Conservation (phyloP, 2,113 vertebrate species). For the Irena cyanogastra region DNA sequence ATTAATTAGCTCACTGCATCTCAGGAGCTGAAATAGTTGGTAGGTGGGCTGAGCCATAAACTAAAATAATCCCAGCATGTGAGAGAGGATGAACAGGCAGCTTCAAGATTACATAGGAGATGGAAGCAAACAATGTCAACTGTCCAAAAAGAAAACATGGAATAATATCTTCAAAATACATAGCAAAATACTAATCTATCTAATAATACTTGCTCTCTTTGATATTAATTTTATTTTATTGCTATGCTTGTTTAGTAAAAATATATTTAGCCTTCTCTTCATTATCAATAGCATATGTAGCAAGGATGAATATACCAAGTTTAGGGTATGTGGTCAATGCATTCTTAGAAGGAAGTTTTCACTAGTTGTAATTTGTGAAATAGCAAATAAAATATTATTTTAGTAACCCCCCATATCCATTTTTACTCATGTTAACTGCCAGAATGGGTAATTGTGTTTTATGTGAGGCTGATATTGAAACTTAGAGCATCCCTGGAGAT, state of each 20-base stretch:
- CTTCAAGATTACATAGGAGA: background rate
- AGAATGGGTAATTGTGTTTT: background rate
- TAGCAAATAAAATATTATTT: background rate
- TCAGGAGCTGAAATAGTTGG: constrained; percentile 28
- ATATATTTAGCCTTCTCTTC: background rate
- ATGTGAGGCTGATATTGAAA: background rate
- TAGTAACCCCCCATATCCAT: background rate
- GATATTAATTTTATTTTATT: background rate
- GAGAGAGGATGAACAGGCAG: constrained; percentile 1
- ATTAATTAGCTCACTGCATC: background rate
- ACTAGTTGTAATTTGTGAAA: background rate
- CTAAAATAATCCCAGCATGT: constrained; percentile 20
- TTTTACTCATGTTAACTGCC: background rate
- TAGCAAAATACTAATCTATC: background rate
- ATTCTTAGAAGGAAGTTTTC: background rate
- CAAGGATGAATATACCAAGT: background rate
- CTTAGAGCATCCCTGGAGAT: background rate
- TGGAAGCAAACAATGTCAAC: background rate
- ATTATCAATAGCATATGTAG: background rate
- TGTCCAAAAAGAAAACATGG: background rate
- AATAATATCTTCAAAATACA: background rate
- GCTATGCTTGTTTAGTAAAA: background rate
- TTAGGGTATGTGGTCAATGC: background rate
- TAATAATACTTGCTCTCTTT: background rate
- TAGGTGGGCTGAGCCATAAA: constrained; percentile 37